Evolutionary conservation across 2,888 invertebrate genomes (phyloP).

Genomic region (Seladonia tumulorum): DNA sequence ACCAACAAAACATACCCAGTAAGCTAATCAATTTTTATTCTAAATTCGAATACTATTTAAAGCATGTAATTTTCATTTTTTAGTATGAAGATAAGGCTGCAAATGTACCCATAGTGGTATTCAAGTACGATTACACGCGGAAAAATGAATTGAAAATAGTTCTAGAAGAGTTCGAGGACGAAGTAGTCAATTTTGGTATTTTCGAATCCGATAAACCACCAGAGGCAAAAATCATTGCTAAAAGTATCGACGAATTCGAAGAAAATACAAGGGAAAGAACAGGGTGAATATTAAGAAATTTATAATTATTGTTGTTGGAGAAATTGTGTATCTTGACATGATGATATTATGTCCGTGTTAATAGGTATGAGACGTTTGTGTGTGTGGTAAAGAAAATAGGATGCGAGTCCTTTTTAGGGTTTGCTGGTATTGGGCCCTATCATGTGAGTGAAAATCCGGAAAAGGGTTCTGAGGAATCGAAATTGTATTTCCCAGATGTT

Average conservation of each 20-base stretch:
- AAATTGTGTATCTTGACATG: not conserved
- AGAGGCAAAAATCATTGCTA: conserved; percentile 79
- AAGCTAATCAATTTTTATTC: conserved; percentile 35
- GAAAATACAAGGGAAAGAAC: conserved; percentile 74
- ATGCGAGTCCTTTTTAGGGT: conserved; percentile 81
- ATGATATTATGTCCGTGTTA: conserved; percentile 14
- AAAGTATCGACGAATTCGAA: conserved; percentile 79
- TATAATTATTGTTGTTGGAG: not conserved
- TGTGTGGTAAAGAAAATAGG: conserved; percentile 80
- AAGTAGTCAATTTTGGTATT: conserved; percentile 80
- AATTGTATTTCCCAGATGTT: conserved; percentile 78
- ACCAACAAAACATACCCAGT: conserved; percentile 78
- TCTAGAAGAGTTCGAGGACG: conserved; percentile 78
- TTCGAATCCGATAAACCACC: conserved; percentile 81
- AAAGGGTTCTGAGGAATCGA: conserved; percentile 79
- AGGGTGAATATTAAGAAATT: conserved; percentile 67
- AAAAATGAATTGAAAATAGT: conserved; percentile 80
- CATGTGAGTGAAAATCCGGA: conserved; percentile 82
- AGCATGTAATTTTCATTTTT: conserved; percentile 3
- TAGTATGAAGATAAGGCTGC: conserved; percentile 80
- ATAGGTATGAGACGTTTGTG: conserved; percentile 81
- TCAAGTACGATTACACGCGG: conserved; percentile 81
- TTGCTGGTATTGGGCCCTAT: conserved; percentile 83
- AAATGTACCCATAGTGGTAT: conserved; percentile 79
- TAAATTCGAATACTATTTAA: not conserved